Conservation (phyloP, 2,797 vertebrate genomes). For the Sus cebifrons region DNA sequence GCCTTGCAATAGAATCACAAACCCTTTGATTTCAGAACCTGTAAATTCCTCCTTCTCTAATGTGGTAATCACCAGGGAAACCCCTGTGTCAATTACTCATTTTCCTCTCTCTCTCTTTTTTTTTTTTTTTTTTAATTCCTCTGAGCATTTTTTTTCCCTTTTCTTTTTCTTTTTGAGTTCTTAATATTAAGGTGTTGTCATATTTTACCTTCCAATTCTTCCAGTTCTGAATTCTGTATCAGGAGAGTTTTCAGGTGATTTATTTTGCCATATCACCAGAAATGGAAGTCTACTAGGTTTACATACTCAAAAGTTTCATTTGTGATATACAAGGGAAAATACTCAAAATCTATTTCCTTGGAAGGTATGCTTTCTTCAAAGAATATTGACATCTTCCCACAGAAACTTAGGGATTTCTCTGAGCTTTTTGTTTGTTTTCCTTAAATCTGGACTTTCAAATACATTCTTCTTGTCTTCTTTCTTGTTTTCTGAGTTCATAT, state of each 20-base stretch:
- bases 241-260: neutral
- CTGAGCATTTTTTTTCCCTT: neutral
- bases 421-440: constrained; percentile 15
- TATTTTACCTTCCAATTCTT: neutral
- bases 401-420: neutral
- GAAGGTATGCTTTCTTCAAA: constrained; percentile 44
- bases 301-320: neutral
- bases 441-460: constrained; percentile 61
- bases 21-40: neutral
- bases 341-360: neutral
- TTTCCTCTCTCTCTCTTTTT: neutral
- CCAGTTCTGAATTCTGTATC: neutral
- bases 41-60: neutral
- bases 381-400: neutral
- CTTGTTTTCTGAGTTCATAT: constrained; percentile 44
- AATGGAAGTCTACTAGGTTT: constrained; percentile 21
- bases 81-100: neutral
- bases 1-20: neutral
- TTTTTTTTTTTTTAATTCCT: neutral
- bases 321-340: neutral
- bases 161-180: neutral
- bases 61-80: neutral
- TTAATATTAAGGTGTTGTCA: neutral
- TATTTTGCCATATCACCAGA: neutral
- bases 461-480: constrained; percentile 14